Conservation (phyloP, 1,140 invertebrate genomes). For the Nasonia longicornis region DNA sequence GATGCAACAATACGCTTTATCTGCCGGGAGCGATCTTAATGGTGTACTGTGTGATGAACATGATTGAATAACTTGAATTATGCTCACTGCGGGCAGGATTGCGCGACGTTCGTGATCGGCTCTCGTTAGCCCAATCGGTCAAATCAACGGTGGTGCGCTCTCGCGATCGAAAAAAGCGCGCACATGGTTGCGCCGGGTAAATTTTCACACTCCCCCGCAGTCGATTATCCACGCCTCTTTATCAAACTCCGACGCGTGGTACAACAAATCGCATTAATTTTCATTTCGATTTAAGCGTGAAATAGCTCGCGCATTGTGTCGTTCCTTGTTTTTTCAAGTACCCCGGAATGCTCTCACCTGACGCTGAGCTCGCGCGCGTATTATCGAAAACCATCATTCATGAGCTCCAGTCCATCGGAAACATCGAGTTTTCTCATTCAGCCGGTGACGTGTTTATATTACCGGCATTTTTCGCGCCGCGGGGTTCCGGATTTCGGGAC, state of each 20-base stretch:
- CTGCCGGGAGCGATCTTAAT: too few relatives aligned
- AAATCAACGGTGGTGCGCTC: neutral
- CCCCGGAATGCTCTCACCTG: neutral
- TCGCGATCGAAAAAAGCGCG: neutral
- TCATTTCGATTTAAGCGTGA: neutral
- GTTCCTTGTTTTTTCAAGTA: neutral
- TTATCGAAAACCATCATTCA: constrained; percentile 2
- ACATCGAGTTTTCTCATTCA: constrained; percentile 17
- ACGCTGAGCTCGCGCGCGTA: neutral
- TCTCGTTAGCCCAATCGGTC: neutral
- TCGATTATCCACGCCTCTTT: constrained; percentile 13
- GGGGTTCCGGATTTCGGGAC: constrained; percentile 10
- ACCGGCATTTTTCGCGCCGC: constrained; percentile 19
- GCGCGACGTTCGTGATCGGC: neutral
- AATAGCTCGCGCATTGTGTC: neutral
- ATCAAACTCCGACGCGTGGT: constrained; percentile 4
- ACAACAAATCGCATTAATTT: constrained; percentile 38
- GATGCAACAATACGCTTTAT: neutral
- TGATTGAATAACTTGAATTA: neutral
- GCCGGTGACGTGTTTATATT: constrained; percentile 20
- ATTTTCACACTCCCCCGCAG: neutral
- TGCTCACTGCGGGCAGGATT: neutral
- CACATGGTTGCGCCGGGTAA: neutral
- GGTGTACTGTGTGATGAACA: too few relatives aligned
- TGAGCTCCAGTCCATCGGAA: neutral